Evolutionary conservation across 2,113 vertebrate genomes (phyloP).

Genomic region (Beaufortia kweichowensis): DNA sequence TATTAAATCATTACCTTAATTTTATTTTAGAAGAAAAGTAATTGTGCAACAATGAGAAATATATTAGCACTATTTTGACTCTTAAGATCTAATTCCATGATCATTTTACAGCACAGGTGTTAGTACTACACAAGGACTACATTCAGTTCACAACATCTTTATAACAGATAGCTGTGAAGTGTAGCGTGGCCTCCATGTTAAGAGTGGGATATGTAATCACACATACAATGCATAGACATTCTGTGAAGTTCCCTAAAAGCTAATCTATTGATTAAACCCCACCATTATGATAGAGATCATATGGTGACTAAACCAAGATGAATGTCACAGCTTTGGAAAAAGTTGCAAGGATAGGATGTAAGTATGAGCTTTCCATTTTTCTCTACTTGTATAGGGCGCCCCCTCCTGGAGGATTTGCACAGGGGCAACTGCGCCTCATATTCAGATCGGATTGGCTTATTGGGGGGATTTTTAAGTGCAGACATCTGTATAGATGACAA

Average conservation of each 20-base stretch:
- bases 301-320: slow-evolving; percentile 99
- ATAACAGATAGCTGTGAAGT: slow-evolving; percentile 17
- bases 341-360: slow-evolving; percentile 99
- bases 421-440: slow-evolving; percentile 86
- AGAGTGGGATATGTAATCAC: slow-evolving; percentile 65
- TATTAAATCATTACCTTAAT: not conserved
- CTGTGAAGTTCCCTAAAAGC: slow-evolving; percentile 99
- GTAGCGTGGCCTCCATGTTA: slow-evolving; percentile 28
- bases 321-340: slow-evolving; percentile 99
- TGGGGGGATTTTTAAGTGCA: slow-evolving; percentile 2
- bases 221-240: slow-evolving; percentile 99
- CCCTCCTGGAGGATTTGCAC: slow-evolving; percentile 98
- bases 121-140: slow-evolving; percentile 11
- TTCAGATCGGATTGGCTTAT: not conserved
- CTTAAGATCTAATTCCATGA: slow-evolving; percentile 14
- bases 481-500: not conserved
- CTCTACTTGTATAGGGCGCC: slow-evolving; percentile 96
- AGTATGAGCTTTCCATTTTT: slow-evolving; percentile 99
- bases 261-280: slow-evolving; percentile 99
- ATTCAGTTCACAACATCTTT: slow-evolving; percentile 8
- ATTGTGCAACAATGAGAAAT: no score
- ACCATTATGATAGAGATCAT: slow-evolving; percentile 99
- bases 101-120: not conserved
- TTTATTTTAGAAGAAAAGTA: no score
- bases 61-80: not conserved